phyloP scores from a whole-genome alignment of 2,113 vertebrate genomes.

The Xenopus laevis region DNA sequence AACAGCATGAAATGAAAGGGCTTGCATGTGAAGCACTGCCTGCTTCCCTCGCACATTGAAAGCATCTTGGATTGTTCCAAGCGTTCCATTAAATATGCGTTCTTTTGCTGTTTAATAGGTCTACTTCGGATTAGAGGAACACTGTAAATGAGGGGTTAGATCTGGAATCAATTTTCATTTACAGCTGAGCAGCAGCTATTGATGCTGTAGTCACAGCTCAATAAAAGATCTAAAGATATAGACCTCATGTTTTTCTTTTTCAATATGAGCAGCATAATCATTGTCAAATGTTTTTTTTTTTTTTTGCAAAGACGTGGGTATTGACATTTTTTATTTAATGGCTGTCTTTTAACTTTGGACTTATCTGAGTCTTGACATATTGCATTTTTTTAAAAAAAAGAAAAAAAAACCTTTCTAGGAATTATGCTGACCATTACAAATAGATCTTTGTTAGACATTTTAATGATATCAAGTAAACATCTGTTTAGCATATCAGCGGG shows the following conservation, averaged over 20 bases:
- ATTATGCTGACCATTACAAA: constrained; percentile 49
- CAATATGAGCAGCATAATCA: constrained; percentile 63
- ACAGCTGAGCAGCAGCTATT: constrained; percentile 68
- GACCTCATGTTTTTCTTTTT: constrained; percentile 42
- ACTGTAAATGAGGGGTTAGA: constrained; percentile 60
- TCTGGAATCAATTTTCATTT: constrained; percentile 76
- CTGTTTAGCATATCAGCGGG: constrained; percentile 48
- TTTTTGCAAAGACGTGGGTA: constrained; percentile 64
- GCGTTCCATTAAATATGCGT: constrained; percentile 38
- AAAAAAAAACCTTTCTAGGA: constrained; percentile 19
- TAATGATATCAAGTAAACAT: constrained; percentile 51
- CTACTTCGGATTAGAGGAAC: constrained; percentile 57
- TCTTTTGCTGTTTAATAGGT: constrained; percentile 48
- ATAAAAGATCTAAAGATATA: constrained; percentile 65
- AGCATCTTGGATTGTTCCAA: constrained; percentile 22
- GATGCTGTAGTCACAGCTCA: constrained; percentile 64
- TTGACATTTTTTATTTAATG: constrained; percentile 66
- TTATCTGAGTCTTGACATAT: constrained; percentile 53
- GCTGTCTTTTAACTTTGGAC: constrained; percentile 64
- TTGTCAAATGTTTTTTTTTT: constrained; percentile 69
- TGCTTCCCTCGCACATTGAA: constrained; percentile 11
- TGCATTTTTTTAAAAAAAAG: constrained; percentile 49
- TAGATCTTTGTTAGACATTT: constrained; percentile 48
- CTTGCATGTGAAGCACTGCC: constrained; percentile 1
- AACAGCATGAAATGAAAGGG: not conserved